A percentile compares a stretch with the other conserved stretches of the same genome.
phyloP scores from a whole-genome alignment of 1,140 invertebrate species.

The Anastrepha obliqua region DNA sequence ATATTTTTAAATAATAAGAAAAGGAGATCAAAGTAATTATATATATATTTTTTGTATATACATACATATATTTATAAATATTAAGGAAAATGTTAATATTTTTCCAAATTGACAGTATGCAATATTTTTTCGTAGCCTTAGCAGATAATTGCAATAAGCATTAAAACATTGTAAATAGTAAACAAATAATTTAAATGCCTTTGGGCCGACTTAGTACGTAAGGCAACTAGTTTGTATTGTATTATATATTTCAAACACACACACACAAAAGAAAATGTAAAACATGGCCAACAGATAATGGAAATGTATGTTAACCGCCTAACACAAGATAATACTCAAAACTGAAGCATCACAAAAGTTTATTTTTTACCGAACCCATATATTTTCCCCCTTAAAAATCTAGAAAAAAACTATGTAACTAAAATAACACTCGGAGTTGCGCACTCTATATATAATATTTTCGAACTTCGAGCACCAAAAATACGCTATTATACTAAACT shows the following conservation, averaged over 20 bases:
- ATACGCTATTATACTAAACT: not conserved
- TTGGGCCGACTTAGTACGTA: not conserved
- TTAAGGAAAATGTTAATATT: slow-evolving; percentile 28
- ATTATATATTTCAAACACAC: too few relatives aligned
- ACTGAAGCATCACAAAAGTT: slow-evolving; percentile 69
- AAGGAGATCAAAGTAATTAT: not conserved
- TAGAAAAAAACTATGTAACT: slow-evolving; percentile 59
- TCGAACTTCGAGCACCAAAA: slow-evolving; percentile 9
- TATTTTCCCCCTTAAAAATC: slow-evolving; percentile 60
- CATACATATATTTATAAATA: not conserved
- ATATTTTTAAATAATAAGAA: not conserved
- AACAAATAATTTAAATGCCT: not conserved
- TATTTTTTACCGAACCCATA: slow-evolving; percentile 51
- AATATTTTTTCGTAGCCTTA: slow-evolving; percentile 43
- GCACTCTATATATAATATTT: not conserved
- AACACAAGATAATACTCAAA: slow-evolving; percentile 70
- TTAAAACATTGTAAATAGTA: slow-evolving; percentile 2
- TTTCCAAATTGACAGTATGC: slow-evolving; percentile 48
- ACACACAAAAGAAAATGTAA: slow-evolving; percentile 25
- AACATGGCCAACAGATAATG: slow-evolving; percentile 50
- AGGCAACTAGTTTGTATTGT: not conserved
- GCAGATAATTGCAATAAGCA: not conserved
- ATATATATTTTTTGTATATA: not conserved
- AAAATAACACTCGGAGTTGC: not conserved
- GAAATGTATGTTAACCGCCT: slow-evolving; percentile 56